Conservation (phyloP, 2,113 vertebrate species). For the Platichthys stellatus region DNA sequence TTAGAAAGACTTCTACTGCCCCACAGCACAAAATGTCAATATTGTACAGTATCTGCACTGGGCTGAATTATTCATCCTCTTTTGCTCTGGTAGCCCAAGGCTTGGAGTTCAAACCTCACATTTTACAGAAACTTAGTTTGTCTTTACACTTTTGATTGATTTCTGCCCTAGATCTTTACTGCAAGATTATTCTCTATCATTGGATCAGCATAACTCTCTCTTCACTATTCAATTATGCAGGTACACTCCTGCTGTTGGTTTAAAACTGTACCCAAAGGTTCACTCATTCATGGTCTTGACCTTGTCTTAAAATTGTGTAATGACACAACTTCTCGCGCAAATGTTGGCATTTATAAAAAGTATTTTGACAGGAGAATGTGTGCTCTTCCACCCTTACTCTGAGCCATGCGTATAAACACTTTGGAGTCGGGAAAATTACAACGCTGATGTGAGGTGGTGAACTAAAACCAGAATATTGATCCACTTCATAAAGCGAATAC, state of each 20-base stretch:
- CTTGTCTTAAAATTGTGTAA: too few species aligned
- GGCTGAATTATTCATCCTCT: constrained; percentile 17
- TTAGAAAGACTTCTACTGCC: neutral
- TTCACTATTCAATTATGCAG: neutral
- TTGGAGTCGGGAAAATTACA: too few species aligned
- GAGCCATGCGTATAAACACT: too few species aligned
- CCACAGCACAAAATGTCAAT: constrained; percentile 10
- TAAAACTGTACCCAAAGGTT: neutral
- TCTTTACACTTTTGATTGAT: neutral
- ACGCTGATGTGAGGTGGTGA: too few species aligned
- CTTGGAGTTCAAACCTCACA: constrained; percentile 5
- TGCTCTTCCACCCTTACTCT: too few species aligned
- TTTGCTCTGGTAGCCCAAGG: neutral
- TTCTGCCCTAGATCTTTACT: neutral
- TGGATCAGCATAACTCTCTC: too few species aligned
- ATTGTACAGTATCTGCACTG: constrained; percentile 5
- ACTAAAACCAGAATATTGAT: too few species aligned
- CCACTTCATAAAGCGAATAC: too few species aligned
- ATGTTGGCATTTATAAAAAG: too few species aligned
- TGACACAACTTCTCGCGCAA: too few species aligned
- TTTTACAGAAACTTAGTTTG: constrained; percentile 18
- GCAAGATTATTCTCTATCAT: neutral
- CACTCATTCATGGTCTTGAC: neutral
- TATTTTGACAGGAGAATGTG: too few species aligned
- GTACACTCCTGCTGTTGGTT: neutral